A percentile compares a stretch with the other conserved stretches of the same genome.
Evolutionary conservation across 2,113 vertebrate genomes (phyloP).

Genomic region (Zapus hudsonius): DNA sequence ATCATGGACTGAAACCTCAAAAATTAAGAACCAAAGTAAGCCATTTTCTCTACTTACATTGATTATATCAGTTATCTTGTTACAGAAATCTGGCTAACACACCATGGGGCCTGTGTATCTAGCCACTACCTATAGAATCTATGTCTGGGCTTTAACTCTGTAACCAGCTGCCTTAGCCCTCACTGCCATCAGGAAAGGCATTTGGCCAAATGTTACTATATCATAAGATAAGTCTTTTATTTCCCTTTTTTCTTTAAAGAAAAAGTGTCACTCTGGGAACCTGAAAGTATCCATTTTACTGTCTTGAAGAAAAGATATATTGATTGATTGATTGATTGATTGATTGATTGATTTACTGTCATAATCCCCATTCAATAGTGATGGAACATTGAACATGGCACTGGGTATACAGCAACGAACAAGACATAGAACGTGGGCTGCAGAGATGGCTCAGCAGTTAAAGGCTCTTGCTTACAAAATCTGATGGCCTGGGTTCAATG

Average conservation of each 20-base stretch:
- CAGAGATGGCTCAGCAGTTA: no score
- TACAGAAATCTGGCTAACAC: not conserved
- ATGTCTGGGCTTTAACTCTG: not conserved
- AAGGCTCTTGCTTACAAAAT: no score
- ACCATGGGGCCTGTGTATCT: not conserved
- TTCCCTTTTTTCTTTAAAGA: conserved; percentile 37
- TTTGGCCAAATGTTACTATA: not conserved
- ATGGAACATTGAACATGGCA: not conserved
- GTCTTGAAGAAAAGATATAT: not conserved
- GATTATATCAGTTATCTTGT: not conserved
- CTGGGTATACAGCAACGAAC: not conserved
- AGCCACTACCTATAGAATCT: not conserved
- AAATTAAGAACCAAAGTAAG: not conserved
- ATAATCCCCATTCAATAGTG: conserved; percentile 14
- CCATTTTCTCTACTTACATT: not conserved
- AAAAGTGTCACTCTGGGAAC: not conserved
- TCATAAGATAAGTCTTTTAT: not conserved
- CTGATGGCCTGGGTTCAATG: no score
- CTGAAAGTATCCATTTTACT: not conserved
- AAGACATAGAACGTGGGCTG: not conserved
- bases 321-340: not conserved
- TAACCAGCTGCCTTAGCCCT: not conserved
- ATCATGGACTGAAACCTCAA: not conserved
- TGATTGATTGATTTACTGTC: not conserved
- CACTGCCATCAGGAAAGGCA: not conserved